These are phyloP conservation scores for Epinotia ramella DNA, from an alignment of 2,888 invertebrate species.

Conservation along the genomic window DNA sequence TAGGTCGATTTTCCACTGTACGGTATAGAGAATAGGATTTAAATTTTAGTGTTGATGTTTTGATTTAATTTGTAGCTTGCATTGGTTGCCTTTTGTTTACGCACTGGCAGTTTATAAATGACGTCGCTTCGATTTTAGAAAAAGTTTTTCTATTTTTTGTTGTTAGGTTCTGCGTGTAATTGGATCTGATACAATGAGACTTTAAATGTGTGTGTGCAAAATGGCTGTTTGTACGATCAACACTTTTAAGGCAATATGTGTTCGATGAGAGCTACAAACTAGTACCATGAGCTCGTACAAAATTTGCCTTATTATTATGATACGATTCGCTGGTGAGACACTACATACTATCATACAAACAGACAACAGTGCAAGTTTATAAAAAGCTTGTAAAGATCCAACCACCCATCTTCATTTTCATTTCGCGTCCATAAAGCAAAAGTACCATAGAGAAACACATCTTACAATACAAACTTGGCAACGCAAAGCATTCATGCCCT, in stretches of 20 bases:
- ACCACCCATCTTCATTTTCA: conserved; percentile 13
- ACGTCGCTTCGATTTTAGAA: conserved; percentile 10
- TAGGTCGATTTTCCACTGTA: neutral
- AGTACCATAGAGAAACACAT: conserved; percentile 29
- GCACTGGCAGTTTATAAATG: conserved; percentile 5
- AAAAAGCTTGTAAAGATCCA: neutral
- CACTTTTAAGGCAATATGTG: too few species aligned
- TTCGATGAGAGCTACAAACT: too few species aligned
- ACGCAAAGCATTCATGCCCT: conserved; percentile 54
- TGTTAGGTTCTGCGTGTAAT: too few species aligned
- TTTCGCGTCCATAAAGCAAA: conserved; percentile 21
- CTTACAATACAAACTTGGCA: conserved; percentile 45
- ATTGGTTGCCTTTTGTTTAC: conserved; percentile 19
- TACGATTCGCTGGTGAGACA: too few species aligned
- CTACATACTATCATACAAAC: too few species aligned
- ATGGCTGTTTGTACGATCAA: too few species aligned
- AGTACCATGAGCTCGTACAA: too few species aligned
- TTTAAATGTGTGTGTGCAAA: too few species aligned
- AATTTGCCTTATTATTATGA: too few species aligned
- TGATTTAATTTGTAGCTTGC: conserved; percentile 24
- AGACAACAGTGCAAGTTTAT: too few species aligned
- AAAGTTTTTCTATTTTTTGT: neutral
- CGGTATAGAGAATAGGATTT: neutral
- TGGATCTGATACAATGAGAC: too few species aligned
- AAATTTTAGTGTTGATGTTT: neutral